phyloP scores from a whole-genome alignment of 2,113 vertebrate species.

The Recurvirostra avosetta region DNA sequence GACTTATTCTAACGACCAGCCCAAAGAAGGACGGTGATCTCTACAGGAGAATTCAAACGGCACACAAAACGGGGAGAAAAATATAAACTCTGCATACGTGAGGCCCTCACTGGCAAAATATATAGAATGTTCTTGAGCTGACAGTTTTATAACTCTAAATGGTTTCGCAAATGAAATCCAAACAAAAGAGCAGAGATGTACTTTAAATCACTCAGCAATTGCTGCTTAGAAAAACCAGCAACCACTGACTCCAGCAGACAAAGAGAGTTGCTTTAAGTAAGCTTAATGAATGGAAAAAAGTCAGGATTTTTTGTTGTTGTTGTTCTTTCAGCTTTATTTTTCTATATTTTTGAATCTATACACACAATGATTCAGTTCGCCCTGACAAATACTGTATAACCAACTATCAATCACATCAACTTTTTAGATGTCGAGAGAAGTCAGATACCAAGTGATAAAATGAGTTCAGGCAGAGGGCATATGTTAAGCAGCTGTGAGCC shows the following conservation, averaged over 20 bases:
- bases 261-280: not conserved
- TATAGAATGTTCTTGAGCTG: constrained; percentile 30
- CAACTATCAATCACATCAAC: constrained; percentile 6
- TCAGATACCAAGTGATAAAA: constrained; percentile 50
- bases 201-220: constrained; percentile 58
- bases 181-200: constrained; percentile 36
- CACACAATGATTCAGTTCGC: not conserved
- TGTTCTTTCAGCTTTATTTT: constrained; percentile 13
- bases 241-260: constrained; percentile 29
- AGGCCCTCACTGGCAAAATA: not conserved
- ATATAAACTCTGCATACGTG: not conserved
- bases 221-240: constrained; percentile 35
- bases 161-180: constrained; percentile 50
- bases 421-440: constrained; percentile 38
- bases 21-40: not conserved
- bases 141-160: constrained; percentile 58
- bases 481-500: constrained; percentile 59
- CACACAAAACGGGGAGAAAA: not conserved
- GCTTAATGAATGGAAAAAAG: not conserved
- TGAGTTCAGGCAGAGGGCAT: constrained; percentile 62
- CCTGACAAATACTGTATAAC: not conserved
- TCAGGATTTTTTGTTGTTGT: not conserved
- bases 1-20: not conserved
- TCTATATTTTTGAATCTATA: not conserved
- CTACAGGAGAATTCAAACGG: not conserved